A percentile compares a stretch with the other conserved stretches of the same genome.
phyloP scores from a whole-genome alignment of 2,797 vertebrate species.

The Falco peregrinus region DNA sequence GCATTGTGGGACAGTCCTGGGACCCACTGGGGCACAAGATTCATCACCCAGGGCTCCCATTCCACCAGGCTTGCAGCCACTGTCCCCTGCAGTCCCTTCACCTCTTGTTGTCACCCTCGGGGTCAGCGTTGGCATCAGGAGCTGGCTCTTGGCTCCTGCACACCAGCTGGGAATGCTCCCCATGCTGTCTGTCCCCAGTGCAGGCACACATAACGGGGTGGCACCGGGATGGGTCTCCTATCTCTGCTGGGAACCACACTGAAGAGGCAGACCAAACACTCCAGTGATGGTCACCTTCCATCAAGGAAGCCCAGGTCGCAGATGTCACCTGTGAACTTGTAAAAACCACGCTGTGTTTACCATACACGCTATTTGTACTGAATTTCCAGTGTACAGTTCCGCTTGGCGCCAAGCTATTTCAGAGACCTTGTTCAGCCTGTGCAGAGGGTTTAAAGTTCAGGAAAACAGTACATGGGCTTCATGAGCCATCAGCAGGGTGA shows the following conservation, averaged over 20 bases:
- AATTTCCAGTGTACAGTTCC: background rate
- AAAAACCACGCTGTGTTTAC: background rate
- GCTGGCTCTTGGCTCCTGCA: background rate
- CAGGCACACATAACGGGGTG: background rate
- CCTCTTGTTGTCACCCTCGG: background rate
- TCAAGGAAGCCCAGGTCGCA: background rate
- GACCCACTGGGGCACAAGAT: background rate
- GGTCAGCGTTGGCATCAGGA: background rate
- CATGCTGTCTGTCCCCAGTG: background rate
- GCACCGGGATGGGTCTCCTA: background rate
- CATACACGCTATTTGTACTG: accelerated
- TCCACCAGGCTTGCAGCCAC: background rate
- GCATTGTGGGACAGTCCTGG: background rate
- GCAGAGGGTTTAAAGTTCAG: background rate
- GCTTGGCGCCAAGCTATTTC: background rate
- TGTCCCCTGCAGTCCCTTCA: background rate
- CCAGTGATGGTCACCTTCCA: background rate
- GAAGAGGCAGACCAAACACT: background rate
- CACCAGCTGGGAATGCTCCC: background rate
- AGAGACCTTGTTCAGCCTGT: background rate
- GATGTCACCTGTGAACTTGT: background rate
- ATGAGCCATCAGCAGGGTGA: background rate
- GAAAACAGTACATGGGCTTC: background rate
- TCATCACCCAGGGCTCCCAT: background rate
- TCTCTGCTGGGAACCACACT: background rate